Base-by-base conservation (phyloP, 2,113 vertebrate species). In the Setophaga coronata region DNA sequence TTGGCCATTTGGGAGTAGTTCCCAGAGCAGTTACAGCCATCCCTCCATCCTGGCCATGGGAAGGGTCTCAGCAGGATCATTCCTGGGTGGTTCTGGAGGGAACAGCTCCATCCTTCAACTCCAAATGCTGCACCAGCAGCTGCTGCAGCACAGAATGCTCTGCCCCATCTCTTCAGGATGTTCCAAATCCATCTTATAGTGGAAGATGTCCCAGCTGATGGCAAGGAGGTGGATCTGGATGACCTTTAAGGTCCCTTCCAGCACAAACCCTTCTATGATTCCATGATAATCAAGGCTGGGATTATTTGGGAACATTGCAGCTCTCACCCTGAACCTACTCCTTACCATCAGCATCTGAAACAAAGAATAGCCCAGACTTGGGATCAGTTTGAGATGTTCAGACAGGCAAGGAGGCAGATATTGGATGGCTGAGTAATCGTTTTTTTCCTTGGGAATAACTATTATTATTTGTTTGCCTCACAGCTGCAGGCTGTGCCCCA, bases 281-380 rank as follows among this genome's bases (percentile, higher is more conserved):
- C 61, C 40, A 3, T 16, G n/a, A 7, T 1, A 19, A 6, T 9
- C 2, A 0, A 29, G 42, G 51, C 20, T 8, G 7, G 70, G 18
- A 61, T 69, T 51, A 18, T 6, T 8, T 54, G 51, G n/a, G 45
- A 72, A 33, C 29, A 18, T 12, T 33, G 6, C n/a, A 36, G 2
- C 21, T 47, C 53, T 70, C 18, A 19, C 4, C 25, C 17, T 4
- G 9, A 38, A 34, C n/a, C n/a, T 29, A 3, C 15, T 53, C 58
- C 40, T 67, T 20, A 9, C 74, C 74, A 42, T 24, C 54, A 57
- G n/a, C n/a, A 23, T 12, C 47, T 33, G 20, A 62, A 81, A 65
- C 8, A 47, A 60, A 90, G 24, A 56, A 15, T 2, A 79, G 7
- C 53, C 31, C 18, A n/a, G 45, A 16, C n/a, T 24, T n/a, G 48